Conservation (phyloP, 2,113 vertebrate genomes). For the Pyrgilauda ruficollis region DNA sequence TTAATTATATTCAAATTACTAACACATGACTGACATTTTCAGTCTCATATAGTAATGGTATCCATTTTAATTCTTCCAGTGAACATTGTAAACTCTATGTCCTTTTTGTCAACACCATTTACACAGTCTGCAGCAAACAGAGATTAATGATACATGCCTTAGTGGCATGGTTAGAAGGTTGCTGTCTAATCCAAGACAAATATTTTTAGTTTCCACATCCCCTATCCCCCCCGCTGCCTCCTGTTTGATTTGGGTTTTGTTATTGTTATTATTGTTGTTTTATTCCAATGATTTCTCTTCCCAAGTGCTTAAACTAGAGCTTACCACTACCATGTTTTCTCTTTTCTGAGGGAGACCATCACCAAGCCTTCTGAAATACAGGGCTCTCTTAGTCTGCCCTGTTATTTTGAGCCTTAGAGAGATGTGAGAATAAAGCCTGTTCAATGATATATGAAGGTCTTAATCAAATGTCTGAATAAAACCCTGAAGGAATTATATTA, state of each 20-base stretch:
- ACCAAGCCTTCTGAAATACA: neutral
- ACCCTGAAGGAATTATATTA: neutral
- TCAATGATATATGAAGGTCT: conserved; percentile 3
- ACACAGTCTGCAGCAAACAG: neutral
- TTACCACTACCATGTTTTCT: neutral
- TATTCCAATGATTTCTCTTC: neutral
- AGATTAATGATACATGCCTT: neutral
- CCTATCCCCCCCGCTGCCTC: fast-evolving
- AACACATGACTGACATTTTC: neutral
- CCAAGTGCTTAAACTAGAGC: neutral
- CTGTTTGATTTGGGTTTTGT: neutral
- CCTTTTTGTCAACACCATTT: neutral
- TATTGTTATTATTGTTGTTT: neutral
- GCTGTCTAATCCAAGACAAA: neutral
- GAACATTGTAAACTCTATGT: neutral
- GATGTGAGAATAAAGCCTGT: neutral
- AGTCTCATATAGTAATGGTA: neutral
- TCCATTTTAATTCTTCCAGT: neutral
- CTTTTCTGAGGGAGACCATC: neutral
- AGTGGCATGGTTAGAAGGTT: neutral
- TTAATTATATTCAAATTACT: neutral
- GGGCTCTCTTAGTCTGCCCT: neutral
- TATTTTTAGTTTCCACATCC: neutral
- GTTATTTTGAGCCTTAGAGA: neutral
- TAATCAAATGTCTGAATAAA: conserved; percentile 33